phyloP scores from a whole-genome alignment of 2,113 vertebrate genomes.

The Nothoprocta pentlandii region DNA sequence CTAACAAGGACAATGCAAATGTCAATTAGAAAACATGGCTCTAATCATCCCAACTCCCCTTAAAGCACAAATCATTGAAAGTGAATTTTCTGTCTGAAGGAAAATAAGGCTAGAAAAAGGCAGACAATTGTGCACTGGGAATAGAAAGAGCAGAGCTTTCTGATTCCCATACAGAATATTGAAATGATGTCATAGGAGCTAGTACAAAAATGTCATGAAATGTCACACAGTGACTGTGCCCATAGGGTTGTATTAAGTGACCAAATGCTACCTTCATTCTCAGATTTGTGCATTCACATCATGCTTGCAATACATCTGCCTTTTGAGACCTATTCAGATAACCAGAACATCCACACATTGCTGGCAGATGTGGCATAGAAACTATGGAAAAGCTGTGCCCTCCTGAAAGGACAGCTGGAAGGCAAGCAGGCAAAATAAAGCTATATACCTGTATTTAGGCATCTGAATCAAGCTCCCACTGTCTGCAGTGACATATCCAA shows the following conservation, averaged over 20 bases:
- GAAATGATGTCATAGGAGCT: not conserved
- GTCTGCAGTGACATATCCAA: not conserved
- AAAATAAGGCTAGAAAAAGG: not conserved
- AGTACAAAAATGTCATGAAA: not conserved
- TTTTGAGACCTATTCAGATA: not conserved
- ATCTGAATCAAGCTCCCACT: not conserved
- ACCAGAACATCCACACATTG: not conserved
- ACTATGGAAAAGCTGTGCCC: not conserved
- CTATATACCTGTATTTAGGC: not conserved
- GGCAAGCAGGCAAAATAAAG: not conserved
- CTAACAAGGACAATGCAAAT: conserved; percentile 32
- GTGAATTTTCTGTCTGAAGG: not conserved
- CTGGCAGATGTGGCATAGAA: not conserved
- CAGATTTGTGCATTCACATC: not conserved
- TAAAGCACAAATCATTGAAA: not conserved
- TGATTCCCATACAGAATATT: not conserved
- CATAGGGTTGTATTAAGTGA: not conserved
- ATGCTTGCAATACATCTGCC: not conserved
- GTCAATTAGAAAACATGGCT: conserved; percentile 38
- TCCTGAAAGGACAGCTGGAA: not conserved
- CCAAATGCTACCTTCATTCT: not conserved
- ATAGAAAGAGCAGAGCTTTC: not conserved
- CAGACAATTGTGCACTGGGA: not conserved
- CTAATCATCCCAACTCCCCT: not conserved
- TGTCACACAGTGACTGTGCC: fast-evolving